These are phyloP conservation scores for Ciconia maguari DNA, from an alignment of 2,113 vertebrate species.

Conservation along the genomic window DNA sequence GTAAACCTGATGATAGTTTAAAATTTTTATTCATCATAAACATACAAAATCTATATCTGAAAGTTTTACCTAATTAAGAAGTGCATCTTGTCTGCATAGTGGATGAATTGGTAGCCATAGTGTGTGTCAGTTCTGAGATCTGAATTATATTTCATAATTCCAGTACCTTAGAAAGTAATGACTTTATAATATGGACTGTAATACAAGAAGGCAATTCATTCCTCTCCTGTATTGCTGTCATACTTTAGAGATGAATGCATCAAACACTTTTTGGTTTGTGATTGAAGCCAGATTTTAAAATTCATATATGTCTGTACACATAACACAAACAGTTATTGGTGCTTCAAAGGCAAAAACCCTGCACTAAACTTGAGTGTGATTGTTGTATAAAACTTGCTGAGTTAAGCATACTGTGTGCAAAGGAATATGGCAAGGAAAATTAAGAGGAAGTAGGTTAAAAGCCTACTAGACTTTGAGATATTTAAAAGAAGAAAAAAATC, in stretches of 20 bases:
- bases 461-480: background rate
- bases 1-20: background rate
- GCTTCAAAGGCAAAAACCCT: background rate
- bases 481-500: background rate
- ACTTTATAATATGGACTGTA: background rate
- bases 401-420: background rate
- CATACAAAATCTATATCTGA: background rate
- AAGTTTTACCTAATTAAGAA: background rate
- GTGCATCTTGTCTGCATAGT: background rate
- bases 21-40: background rate
- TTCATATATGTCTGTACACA: background rate
- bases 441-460: background rate
- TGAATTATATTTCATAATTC: background rate
- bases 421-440: background rate
- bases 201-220: background rate
- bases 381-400: background rate
- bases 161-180: background rate
- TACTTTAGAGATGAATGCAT: background rate
- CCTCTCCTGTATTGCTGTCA: background rate
- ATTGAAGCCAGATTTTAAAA: background rate
- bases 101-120: background rate
- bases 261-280: background rate
- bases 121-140: background rate
- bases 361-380: background rate
- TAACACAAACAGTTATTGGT: background rate